These are phyloP conservation scores for Hippolais icterina DNA, from an alignment of 2,113 vertebrate genomes.

Conservation along the genomic window DNA sequence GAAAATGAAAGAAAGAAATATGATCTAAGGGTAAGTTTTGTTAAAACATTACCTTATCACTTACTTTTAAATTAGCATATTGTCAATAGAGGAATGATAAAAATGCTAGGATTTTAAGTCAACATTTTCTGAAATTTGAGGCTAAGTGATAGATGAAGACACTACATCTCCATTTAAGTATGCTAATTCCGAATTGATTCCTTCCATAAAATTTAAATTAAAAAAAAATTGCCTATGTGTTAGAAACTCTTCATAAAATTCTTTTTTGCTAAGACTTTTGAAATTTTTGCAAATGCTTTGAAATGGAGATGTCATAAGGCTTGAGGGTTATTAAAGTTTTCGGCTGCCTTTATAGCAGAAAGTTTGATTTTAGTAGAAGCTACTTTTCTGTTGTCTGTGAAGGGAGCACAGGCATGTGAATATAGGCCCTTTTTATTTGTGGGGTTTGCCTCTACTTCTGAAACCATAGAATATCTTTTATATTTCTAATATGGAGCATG, in stretches of 20 bases:
- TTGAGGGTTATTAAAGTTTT: not conserved
- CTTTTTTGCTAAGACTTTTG: not conserved
- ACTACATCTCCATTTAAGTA: not conserved
- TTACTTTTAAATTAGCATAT: not conserved
- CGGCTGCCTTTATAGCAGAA: not conserved
- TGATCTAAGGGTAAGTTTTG: slow-evolving; percentile 68
- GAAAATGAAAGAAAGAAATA: slow-evolving; percentile 26
- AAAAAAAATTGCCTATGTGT: not conserved
- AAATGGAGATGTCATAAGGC: not conserved
- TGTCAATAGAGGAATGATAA: not conserved
- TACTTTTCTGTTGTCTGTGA: not conserved
- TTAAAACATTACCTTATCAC: not conserved
- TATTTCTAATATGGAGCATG: not conserved
- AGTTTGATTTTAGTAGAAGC: not conserved
- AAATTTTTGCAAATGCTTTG: not conserved
- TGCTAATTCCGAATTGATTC: not conserved
- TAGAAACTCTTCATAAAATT: not conserved
- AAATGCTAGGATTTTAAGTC: not conserved
- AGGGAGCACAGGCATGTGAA: fast-evolving
- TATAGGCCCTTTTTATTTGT: not conserved
- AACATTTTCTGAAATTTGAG: not conserved
- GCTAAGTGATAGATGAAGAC: not conserved
- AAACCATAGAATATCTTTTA: not conserved
- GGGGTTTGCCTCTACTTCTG: not conserved
- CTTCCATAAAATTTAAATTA: not conserved